Percentiles rank a stretch among this genome's conserved stretches.
Conservation (phyloP, 92 coral and sea anemone genomes). For the Metridium senile region DNA sequence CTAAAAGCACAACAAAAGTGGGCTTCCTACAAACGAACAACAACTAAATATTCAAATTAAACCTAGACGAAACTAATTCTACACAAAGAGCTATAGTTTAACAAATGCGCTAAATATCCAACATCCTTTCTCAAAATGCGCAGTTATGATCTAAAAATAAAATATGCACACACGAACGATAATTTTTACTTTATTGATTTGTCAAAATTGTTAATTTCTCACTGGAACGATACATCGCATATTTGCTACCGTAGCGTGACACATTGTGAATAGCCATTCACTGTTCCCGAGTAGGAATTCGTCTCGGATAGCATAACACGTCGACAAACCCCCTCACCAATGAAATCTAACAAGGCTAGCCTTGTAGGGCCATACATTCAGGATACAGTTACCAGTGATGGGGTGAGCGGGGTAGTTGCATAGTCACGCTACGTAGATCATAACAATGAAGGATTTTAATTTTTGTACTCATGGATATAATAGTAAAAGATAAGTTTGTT, state of each 20-base stretch:
- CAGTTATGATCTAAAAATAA: no score
- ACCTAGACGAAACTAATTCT: not conserved
- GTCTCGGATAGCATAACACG: conserved; percentile 35
- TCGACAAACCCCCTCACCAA: conserved; percentile 8
- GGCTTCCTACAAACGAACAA: not conserved
- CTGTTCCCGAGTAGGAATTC: not conserved
- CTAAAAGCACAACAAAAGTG: not conserved
- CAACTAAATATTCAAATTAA: not conserved
- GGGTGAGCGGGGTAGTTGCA: no score
- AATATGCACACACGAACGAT: no score
- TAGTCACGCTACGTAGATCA: not conserved
- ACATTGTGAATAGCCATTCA: conserved; percentile 32
- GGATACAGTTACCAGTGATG: conserved; percentile 16
- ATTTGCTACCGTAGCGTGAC: not conserved
- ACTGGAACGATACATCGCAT: no score
- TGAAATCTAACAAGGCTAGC: conserved; percentile 29
- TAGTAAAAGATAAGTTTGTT: no score
- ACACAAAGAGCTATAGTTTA: no score
- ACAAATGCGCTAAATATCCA: no score
- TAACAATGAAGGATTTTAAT: no score
- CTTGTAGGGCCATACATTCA: not conserved
- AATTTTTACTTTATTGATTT: no score
- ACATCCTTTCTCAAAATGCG: no score
- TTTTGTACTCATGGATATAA: not conserved
- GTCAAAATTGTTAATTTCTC: no score